Evolutionary conservation across 2,888 invertebrate species (phyloP), one percentile per base, ranked within the genome.

Genomic region (Thecophora atra): DNA sequence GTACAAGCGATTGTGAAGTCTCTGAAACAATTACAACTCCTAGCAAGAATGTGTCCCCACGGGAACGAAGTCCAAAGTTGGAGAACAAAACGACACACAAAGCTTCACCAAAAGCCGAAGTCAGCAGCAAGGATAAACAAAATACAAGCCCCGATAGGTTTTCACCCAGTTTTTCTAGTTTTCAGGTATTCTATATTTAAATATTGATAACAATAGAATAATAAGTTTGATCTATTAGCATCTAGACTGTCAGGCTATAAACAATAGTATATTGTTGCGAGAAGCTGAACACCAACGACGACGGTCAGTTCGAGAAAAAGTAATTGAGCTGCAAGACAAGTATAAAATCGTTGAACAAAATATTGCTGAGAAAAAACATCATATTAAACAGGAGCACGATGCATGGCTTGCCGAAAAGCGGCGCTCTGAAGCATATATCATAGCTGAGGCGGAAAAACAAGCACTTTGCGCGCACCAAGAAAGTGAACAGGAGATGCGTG

Each of bases 321-420:
- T 79, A 1, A 37, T 74, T 78, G 85, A 70, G 81, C 85, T 77
- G 86, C 88, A 76, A 84, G 84, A 81, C 76, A 73, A 76, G 71
- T 68, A 77, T 71, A 54, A 73, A 6, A 72, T 69, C 30, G 2
- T 71, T 26, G 70, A 77, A 67, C 63, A 76, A 26, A 24, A 75
- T 1, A 74, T 74, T 8, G 70, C 77, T 0, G 74, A 77, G 8
- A 75, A 74, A 1, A 73, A 76, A 13, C 70, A 70, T 13, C 71
- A 75, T 21, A 72, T 77, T 5, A 71, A 77, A 6, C 75, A 75
- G 7, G 77, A 78, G 3, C 74, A 75, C 0, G 68, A 73, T 6
- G 77, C 76, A 66, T 76, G 79, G 65, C 13, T 79, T 17, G 77
- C 75, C 0, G 76, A 77, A 15, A 79, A 79, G 4, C 54, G 77